A percentile compares a stretch with the other conserved stretches of the same genome.
These are phyloP conservation scores for Hypomesus transpacificus DNA, from an alignment of 2,113 vertebrate genomes.

Conservation along the genomic window DNA sequence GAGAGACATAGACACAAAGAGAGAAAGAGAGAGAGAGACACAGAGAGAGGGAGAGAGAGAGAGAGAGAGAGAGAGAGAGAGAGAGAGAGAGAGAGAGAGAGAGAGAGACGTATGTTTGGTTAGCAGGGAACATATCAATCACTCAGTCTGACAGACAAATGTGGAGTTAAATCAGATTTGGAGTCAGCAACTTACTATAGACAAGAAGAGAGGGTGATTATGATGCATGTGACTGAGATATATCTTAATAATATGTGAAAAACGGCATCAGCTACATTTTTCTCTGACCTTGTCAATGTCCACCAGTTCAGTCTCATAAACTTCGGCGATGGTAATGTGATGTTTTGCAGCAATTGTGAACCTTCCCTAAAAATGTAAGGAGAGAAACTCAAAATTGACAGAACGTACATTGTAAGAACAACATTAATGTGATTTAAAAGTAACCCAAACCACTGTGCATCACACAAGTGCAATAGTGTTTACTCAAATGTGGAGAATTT, in stretches of 20 bases:
- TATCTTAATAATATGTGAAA: neutral
- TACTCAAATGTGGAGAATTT: constrained; percentile 41
- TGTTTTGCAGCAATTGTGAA: constrained; percentile 94
- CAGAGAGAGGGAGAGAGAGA: constrained; percentile 4
- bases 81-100: no score
- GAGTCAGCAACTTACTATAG: no score
- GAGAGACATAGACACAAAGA: neutral
- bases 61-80: neutral
- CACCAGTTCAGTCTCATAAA: constrained; percentile 88
- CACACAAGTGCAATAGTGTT: neutral
- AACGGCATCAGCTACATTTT: neutral
- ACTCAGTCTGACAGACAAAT: no score
- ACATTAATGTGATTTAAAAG: no score
- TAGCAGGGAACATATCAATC: no score
- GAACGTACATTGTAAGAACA: neutral
- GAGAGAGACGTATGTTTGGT: no score
- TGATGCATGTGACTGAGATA: neutral
- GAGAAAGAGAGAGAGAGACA: no score
- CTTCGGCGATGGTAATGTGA: constrained; percentile 87
- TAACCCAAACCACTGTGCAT: no score
- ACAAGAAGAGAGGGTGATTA: no score
- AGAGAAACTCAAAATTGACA: no score
- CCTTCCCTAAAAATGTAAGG: constrained; percentile 71
- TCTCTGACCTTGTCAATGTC: constrained; percentile 86
- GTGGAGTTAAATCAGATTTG: no score